These are phyloP conservation scores for Siniperca chuatsi DNA, from an alignment of 2,113 vertebrate genomes.

Conservation along the genomic window DNA sequence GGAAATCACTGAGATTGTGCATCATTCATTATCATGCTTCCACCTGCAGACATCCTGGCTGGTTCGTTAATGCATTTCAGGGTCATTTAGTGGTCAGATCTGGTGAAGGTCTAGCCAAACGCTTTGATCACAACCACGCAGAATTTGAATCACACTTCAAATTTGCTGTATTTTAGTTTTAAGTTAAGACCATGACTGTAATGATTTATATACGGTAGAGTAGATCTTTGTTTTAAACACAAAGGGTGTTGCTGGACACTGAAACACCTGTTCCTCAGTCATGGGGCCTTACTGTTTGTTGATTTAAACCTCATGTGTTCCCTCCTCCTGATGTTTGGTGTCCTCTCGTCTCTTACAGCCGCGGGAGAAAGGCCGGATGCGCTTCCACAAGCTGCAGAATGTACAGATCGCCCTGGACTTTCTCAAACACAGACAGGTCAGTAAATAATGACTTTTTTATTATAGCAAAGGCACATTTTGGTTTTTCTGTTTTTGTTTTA, in stretches of 20 bases:
- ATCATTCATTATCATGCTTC: slow-evolving; percentile 64
- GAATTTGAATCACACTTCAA: slow-evolving; percentile 64
- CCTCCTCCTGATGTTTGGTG: slow-evolving; percentile 1
- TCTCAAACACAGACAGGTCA: slow-evolving; percentile 94
- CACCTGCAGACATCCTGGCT: slow-evolving; percentile 65
- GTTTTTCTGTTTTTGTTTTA: not conserved
- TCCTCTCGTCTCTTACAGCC: slow-evolving; percentile 83
- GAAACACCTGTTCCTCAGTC: slow-evolving; percentile 45
- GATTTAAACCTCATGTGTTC: not conserved
- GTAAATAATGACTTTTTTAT: not conserved
- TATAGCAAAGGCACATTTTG: not conserved
- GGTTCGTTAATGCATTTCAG: slow-evolving; percentile 47
- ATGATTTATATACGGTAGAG: not conserved
- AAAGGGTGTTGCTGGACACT: slow-evolving; percentile 14
- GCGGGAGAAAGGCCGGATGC: slow-evolving; percentile 96
- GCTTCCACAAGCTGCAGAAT: slow-evolving; percentile 98
- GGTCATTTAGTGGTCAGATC: slow-evolving; percentile 29
- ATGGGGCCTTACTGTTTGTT: slow-evolving; percentile 36
- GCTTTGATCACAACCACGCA: slow-evolving; percentile 40
- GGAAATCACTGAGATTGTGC: slow-evolving; percentile 1
- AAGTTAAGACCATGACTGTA: slow-evolving; percentile 51
- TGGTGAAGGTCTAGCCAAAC: slow-evolving; percentile 11
- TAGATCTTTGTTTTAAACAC: slow-evolving; percentile 23
- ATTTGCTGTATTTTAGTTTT: slow-evolving; percentile 48
- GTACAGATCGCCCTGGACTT: slow-evolving; percentile 98